Base-by-base conservation (phyloP, 53 echinoderm and acorn worm species). In the Crossaster papposus region DNA sequence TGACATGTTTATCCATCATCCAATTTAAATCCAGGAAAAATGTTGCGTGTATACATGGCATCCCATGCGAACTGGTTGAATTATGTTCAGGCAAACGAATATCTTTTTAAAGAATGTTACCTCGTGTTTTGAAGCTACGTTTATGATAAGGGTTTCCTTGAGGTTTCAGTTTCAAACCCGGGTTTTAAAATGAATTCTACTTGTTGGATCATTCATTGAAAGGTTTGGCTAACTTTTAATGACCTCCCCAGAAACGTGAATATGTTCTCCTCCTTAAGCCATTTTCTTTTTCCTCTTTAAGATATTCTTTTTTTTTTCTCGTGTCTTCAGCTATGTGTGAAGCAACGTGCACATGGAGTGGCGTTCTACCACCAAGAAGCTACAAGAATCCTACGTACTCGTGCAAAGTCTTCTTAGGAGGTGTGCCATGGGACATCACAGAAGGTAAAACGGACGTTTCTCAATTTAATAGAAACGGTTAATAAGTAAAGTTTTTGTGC, bases 341-440 rank as follows among this genome's bases (percentile, higher is more conserved):
- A 85, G 94, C 97, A 11, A 92, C 94, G 2, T 94, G 95, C 71
- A 95, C 95, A 14, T 97, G 97, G 97, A 95, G 95, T 64, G 97
- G 97, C 0, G 95, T 95, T 52, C 86, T 97, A 30, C 97, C 97
- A 3, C 91, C 95, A 1, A 95, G 91, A 81, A 91, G 91, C 24
- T 94, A 95, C 78, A 92, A 92, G 87, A 97, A 97, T 76, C 97
- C 97, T 18, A 95, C 91, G 36, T 95, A 95, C 77, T 97, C 97
- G 20, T 95, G 97, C 44, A 97, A 97, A 70, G 97, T 97, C 20
- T 97, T 97, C 88, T 94, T 97, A 17, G 97, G 97, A 11, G 97
- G 97, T 31, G 97, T 97, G 38, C 97, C 97, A 2, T 97, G 97
- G 97, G 97, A 97, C 81, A 97, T 97, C 86, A 97, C 97, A 23